phyloP scores from a whole-genome alignment of 2,888 invertebrate species.

The Anthoptus insignis region DNA sequence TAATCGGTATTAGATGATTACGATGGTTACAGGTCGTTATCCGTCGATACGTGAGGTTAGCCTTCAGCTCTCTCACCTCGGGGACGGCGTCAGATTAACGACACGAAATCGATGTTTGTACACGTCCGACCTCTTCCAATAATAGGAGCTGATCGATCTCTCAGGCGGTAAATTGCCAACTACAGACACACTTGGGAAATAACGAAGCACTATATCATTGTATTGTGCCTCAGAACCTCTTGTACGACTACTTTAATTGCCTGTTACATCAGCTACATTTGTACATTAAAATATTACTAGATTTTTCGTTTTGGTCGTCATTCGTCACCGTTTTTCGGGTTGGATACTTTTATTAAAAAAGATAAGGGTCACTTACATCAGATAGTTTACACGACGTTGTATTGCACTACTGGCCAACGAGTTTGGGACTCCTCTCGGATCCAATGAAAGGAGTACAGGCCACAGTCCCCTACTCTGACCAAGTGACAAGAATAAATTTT shows the following conservation, averaged over 20 bases:
- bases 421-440: no score
- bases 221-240: constrained; percentile 54
- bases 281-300: constrained; percentile 36
- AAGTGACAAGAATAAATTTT: no score
- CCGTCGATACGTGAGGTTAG: constrained; percentile 79
- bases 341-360: no score
- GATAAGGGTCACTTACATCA: no score
- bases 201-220: constrained; percentile 73
- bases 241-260: constrained; percentile 68
- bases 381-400: no score
- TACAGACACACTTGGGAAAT: constrained; percentile 75
- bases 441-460: no score
- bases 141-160: constrained; percentile 83
- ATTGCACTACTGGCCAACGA: no score
- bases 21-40: constrained; percentile 76
- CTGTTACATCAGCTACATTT: constrained; percentile 60
- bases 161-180: constrained; percentile 79
- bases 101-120: constrained; percentile 85
- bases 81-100: constrained; percentile 76
- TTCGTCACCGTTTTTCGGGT: no score
- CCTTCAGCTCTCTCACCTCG: constrained; percentile 74
- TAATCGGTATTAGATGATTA: constrained; percentile 56
- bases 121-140: constrained; percentile 85
- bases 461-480: no score
- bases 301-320: constrained; percentile 8